Evolutionary conservation across 2,888 invertebrate species (phyloP), one percentile per base, ranked within the genome.

Genomic region (Troides aeacus): DNA sequence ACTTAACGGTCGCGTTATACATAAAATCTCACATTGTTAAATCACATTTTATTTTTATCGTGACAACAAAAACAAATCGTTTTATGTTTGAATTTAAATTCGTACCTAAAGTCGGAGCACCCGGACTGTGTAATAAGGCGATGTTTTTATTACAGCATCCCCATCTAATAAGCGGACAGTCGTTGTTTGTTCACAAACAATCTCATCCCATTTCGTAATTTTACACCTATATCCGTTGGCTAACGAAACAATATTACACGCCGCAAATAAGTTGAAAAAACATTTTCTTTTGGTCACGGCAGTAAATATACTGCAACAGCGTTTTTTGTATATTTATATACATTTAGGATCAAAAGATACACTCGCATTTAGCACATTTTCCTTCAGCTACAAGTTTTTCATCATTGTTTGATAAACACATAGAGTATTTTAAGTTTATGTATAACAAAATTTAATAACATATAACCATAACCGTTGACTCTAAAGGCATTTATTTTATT

Each of bases 131-230:
- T 86, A 89, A 89, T 87, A 87, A 87, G 89, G 87, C 84, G 80
- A 86, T 89, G 89, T 88, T 90, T 90, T 90, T 90, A 90, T 90
- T 90, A 90, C 87, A 81, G 77, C 79, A 79, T 81, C 81, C 84
- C 86, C 84, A 83, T 85, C 85, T 90, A 90, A 89, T 90, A 90
- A 87, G 84, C 88, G 89, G 88, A 85, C 87, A 87, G 82, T 85
- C 81, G 79, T 76, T 89, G 88, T 90, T 90, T 88, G 86, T 83
- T 84, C 80, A 82, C 89, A 88, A 89, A 88, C 88, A 90, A 87
- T 88, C 84, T 86, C 84, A 84, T 88, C 80, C 80, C 78, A 81
- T 84, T 86, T 79, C 80, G 83, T 86, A 85, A 88, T 89, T 89
- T 89, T 86, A 86, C 85, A 87, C 83, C 84, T 87, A 86, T 83